phyloP scores from a whole-genome alignment of 2,888 invertebrate species.

The Ptychoptera contaminata region DNA sequence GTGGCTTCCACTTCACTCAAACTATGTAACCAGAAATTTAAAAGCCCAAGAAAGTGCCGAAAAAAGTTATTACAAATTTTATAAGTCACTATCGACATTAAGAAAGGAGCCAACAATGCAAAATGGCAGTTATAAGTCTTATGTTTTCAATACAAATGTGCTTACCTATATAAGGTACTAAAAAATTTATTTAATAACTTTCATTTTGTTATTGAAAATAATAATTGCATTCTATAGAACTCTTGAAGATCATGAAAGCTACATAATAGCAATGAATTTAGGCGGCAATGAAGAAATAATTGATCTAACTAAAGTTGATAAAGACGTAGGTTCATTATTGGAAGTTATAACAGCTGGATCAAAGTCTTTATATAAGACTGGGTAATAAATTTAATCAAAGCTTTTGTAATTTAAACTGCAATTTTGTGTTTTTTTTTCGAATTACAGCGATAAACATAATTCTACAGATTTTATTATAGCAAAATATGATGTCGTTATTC shows the following conservation, averaged over 20 bases:
- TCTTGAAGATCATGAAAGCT: slow-evolving; percentile 21
- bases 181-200: not conserved
- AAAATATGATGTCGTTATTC: too few relatives aligned
- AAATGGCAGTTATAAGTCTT: too few relatives aligned
- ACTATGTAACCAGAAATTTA: slow-evolving; percentile 42
- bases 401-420: too few relatives aligned
- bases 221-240: slow-evolving; percentile 12
- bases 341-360: slow-evolving; percentile 35
- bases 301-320: slow-evolving; percentile 26
- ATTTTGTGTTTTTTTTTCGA: too few relatives aligned
- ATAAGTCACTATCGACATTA: slow-evolving; percentile 35
- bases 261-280: slow-evolving; percentile 41
- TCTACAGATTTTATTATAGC: not conserved
- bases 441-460: slow-evolving; percentile 11
- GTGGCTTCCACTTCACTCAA: slow-evolving; percentile 51
- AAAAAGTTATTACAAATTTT: slow-evolving; percentile 41
- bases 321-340: slow-evolving; percentile 33
- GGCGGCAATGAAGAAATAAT: slow-evolving; percentile 34
- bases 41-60: slow-evolving; percentile 33
- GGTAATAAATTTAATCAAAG: too few relatives aligned
- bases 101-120: slow-evolving; percentile 30
- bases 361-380: slow-evolving; percentile 32
- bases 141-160: not conserved
- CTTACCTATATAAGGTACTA: not conserved
- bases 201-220: not conserved